Base-by-base conservation (phyloP, 2,113 vertebrate genomes). In the Vicugna pacos region DNA sequence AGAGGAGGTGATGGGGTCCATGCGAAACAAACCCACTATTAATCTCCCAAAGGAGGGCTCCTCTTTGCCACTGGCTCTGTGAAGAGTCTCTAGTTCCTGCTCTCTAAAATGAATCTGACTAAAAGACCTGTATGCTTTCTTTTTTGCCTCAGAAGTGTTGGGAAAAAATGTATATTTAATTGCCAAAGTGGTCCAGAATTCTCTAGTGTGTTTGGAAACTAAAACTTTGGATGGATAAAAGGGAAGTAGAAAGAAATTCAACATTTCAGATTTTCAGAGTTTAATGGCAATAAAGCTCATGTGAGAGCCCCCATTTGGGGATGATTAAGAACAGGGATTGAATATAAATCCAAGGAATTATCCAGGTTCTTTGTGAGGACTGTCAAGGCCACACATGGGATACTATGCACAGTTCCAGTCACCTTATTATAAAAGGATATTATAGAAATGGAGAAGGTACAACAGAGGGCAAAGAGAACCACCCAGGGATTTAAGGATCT, bases 381-480 rank as follows among this genome's bases (percentile, higher is more conserved):
- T 70, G 19, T 22, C 1, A 32, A 58, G 46, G 54, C 72, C 52
- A 89, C 72, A 54, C 92, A 88, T 90, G 67, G 69, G 96, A 97
- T 56, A 93, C 12, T 80, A 7, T 80, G 35, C 12, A 87, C 28
- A n/a, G 28, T 93, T 98, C 85, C 80, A 98, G 79, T 81, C 38
- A 92, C 48, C 58, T 95, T 56, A 85, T 97, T 95, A 86, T 75
- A 91, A 95, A 97, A 97, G 9, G 6, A 35, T 95, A 64, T 50
- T 12, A 54, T 20, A 58, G 89, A 94, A 96, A 96, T 85, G 19
- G 50, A 42, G 67, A 93, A 76, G 11, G 35, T 64, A 81, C 14
- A 89, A 26, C 75, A 48, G 7, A 85, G 75, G 83, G 64, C 54
- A 96, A 94, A 7, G 95, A 95, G 97, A 98, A 42, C 56, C n/a